Percentiles rank a stretch among this genome's conserved stretches.
phyloP scores from a whole-genome alignment of 2,888 invertebrate species.

The Hypolimnas misippus region DNA sequence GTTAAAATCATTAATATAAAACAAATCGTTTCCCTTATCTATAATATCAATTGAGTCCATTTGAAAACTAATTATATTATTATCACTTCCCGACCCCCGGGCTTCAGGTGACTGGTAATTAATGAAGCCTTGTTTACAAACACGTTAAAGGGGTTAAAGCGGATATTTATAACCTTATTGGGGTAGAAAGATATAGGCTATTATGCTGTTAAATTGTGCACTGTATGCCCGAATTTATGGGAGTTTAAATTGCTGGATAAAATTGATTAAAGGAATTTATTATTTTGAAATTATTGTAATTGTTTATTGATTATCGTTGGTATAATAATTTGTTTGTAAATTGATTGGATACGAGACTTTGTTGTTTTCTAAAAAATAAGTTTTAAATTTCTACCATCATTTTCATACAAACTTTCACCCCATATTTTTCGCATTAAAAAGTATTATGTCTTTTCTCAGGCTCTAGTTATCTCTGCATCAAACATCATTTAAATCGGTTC shows the following conservation, averaged over 20 bases:
- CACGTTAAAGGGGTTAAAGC: slow-evolving; percentile 36
- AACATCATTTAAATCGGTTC: no score
- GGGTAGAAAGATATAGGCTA: background rate
- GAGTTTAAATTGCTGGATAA: background rate
- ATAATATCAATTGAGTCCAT: slow-evolving; percentile 35
- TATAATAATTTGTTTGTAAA: no score
- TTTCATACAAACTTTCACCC: no score
- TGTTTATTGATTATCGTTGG: no score
- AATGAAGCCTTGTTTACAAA: slow-evolving; percentile 44
- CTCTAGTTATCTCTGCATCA: no score
- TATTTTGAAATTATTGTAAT: background rate
- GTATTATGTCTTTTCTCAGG: no score
- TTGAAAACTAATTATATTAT: slow-evolving; percentile 40
- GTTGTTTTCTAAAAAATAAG: no score
- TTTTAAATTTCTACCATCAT: no score
- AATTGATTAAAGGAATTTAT: background rate
- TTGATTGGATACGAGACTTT: no score
- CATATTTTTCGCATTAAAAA: no score
- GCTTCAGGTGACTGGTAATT: slow-evolving; percentile 39
- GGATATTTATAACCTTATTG: slow-evolving; percentile 23
- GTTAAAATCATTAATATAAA: background rate
- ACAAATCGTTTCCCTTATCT: background rate
- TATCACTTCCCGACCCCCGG: slow-evolving; percentile 41
- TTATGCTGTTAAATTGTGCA: background rate
- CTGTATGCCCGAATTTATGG: background rate